Percentiles rank a stretch among this genome's conserved stretches.
Evolutionary conservation across 1,140 invertebrate genomes (phyloP).

Genomic region (Cepaea nemoralis): DNA sequence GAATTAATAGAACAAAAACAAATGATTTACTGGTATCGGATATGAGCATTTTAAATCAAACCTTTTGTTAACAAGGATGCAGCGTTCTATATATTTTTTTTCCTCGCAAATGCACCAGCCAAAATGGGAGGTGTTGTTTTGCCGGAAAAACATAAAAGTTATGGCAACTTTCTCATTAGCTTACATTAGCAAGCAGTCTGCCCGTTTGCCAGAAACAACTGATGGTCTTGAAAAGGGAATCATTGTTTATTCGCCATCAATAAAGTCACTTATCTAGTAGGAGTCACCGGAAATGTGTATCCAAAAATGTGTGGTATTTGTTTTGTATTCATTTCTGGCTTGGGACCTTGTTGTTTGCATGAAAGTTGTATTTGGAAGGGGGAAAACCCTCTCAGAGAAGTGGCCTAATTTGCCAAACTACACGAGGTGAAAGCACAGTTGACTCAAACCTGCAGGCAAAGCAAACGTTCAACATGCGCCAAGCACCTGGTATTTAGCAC

Average conservation of each 20-base stretch:
- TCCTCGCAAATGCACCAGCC: background rate
- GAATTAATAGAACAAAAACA: background rate
- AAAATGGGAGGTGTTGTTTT: background rate
- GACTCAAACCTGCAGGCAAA: no score
- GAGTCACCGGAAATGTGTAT: background rate
- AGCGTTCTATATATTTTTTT: no score
- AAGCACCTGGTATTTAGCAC: no score
- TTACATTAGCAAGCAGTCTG: slow-evolving; percentile 15
- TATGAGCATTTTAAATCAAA: background rate
- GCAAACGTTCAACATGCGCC: no score
- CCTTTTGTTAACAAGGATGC: background rate
- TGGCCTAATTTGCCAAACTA: background rate
- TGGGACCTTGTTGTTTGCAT: background rate
- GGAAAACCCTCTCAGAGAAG: background rate
- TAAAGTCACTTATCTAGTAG: background rate
- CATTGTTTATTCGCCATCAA: background rate
- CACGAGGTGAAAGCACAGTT: background rate
- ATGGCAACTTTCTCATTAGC: slow-evolving; percentile 25
- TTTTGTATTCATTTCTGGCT: background rate
- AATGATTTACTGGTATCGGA: background rate
- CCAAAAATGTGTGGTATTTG: background rate
- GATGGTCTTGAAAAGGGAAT: background rate
- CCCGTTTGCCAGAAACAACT: background rate
- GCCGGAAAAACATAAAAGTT: background rate
- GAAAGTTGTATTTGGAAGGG: background rate